phyloP scores from a whole-genome alignment of 2,797 vertebrate genomes.

The Siniperca obscura region DNA sequence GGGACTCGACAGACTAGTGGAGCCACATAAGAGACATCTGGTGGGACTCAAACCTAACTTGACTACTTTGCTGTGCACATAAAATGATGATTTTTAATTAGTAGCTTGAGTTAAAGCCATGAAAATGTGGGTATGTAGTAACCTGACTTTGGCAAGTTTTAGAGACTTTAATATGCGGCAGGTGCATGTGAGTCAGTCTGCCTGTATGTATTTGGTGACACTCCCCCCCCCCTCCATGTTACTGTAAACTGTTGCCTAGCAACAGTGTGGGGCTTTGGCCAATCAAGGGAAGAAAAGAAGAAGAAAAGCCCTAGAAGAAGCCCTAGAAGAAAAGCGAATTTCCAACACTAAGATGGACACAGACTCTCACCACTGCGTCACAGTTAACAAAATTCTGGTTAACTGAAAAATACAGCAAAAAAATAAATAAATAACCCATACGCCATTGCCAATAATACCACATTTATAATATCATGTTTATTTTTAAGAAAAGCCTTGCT shows the following conservation, averaged over 20 bases:
- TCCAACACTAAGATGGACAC: not conserved
- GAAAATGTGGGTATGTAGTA: not conserved
- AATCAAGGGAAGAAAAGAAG: not conserved
- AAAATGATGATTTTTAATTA: not conserved
- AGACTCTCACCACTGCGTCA: not conserved
- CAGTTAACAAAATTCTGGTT: not conserved
- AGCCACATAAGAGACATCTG: not conserved
- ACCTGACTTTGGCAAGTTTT: too few relatives aligned
- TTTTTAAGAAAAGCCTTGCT: not conserved
- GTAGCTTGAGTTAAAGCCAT: not conserved
- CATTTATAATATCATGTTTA: not conserved
- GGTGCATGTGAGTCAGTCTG: not conserved
- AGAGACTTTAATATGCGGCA: not conserved
- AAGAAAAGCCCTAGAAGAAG: too few relatives aligned
- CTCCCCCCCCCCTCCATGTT: not conserved
- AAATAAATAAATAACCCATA: not conserved
- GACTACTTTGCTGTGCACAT: not conserved
- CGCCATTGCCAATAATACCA: not conserved
- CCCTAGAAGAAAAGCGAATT: not conserved
- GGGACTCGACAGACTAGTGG: not conserved
- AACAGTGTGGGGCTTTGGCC: not conserved
- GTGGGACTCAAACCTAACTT: not conserved
- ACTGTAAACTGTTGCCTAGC: not conserved
- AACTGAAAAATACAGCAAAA: not conserved
- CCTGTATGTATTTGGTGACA: not conserved